A percentile compares a stretch with the other conserved stretches of the same genome.
Conservation (phyloP, 2,888 invertebrate genomes). For the Hymenopus coronatus region DNA sequence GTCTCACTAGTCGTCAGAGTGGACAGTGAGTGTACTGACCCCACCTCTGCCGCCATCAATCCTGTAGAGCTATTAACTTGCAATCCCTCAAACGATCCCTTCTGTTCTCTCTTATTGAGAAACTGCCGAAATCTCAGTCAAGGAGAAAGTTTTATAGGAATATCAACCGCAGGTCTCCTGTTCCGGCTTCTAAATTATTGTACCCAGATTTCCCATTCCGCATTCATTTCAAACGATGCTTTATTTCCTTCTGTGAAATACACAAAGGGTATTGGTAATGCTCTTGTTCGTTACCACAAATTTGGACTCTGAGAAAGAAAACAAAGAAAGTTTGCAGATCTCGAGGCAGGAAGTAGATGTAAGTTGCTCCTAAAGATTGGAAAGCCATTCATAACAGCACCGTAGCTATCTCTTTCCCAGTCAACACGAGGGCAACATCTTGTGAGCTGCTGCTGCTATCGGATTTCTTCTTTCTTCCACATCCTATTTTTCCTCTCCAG, state of each 20-base stretch:
- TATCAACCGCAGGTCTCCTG: no score
- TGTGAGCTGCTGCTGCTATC: background rate
- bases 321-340: background rate
- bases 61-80: no score
- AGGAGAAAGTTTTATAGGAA: no score
- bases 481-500: background rate
- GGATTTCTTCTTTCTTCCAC: background rate
- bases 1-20: no score
- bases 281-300: background rate
- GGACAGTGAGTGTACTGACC: no score
- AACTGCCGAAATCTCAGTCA: no score
- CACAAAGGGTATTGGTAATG: background rate
- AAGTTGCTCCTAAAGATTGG: background rate
- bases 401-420: background rate
- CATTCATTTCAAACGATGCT: background rate
- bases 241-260: background rate
- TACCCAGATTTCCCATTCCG: background rate
- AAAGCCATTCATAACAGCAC: background rate
- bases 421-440: background rate
- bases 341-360: background rate
- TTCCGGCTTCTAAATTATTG: background rate
- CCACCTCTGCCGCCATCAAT: no score
- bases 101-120: no score
- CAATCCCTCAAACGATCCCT: no score
- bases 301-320: background rate